Evolutionary conservation across 2,888 invertebrate species (phyloP), one percentile per base, ranked within the genome.

Genomic region (Cryptocephalus moraei): DNA sequence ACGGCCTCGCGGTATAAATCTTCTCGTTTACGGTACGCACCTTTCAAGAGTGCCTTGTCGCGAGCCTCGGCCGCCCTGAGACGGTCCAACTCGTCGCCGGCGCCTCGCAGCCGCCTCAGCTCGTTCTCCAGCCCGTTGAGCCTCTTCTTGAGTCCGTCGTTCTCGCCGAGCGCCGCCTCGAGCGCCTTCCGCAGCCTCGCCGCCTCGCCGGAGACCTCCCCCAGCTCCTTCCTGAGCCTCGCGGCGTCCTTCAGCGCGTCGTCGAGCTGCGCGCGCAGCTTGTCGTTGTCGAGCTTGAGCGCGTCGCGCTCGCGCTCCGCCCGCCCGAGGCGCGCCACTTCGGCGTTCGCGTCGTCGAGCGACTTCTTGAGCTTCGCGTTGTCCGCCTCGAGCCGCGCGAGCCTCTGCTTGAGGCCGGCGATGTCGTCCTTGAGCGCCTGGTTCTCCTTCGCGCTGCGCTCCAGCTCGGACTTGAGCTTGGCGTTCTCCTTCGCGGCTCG

Each of bases 231-330:
- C 34, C 46, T 57, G 33, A 55, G 40, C 43, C 50, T 46, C 1
- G 41, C 49, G 33, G 55, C 55, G 3, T 36, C 36, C n/a, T 6
- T 36, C 12, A 6, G 4, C 8, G 55, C 49, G 1, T 39, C 41
- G 12, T 57, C 56, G 22, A 59, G 44, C 34, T 59, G 56, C 14
- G 53, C 55, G 43, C 57, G 60, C n/a, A 61, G 43, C 46, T 58
- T 56, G n/a, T 45, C 41, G 39, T 55, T 56, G 41, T 58, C 56
- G 43, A 41, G 46, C 4, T 40, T 33, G 12, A 51, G 39, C 8
- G 48, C 45, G 8, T 47, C 53, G 10, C 53, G 33, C 41, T 46
- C 43, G 33, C 54, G 53, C 40, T 51, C 43, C 8, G 41, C 41
- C 32, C 32, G 22, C 14, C 41, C 11, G 32, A 14, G 32, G 45